Base-by-base conservation (phyloP, 2,888 invertebrate species). In the Scaptomyza caliginosa region DNA sequence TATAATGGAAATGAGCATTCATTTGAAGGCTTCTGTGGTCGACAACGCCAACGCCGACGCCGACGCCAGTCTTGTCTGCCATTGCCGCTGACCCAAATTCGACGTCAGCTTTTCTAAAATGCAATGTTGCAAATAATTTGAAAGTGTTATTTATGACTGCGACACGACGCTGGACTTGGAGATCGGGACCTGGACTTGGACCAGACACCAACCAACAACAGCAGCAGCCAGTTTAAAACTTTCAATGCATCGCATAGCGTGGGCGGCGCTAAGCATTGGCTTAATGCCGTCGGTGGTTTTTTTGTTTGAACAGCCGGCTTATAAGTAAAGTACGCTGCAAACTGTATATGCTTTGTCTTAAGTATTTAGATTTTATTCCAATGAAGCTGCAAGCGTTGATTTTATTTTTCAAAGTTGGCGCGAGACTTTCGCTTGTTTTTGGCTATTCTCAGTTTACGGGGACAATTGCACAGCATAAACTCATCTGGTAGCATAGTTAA, bases 131-230 rank as follows among this genome's bases (percentile, higher is more conserved):
- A 72, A 78, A 75, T 78, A 74, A 74, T 77, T 77, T 77, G 79
- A 77, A 77, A 77, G 77, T 76, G 67, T 75, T 64, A 77, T 79
- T 77, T 79, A 77, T 75, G 79, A 72, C 62, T 49, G 65, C 67
- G 73, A 72, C 57, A 69, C 60, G 70, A 69, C 42, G 77, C 62
- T 67, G 74, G 67, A 67, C 76, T 71, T 63, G 72, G 26, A 45
- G 43, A 45, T 28, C 43, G 26, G 72, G 30, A 65, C 60, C 52
- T 57, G 56, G 56, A 55, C 48, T 54, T 56, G 49, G 56, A 67
- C 50, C 45, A 57, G 38, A 46, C 52, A n/a, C 32, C 19, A 17
- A n/a, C 32, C 19, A 17, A 34, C 54, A 50, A 38, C 55, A 26
- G 28, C 60, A 7, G 32, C 66, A 52, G 66, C 59, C 51, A 65